Percentiles rank a stretch among this genome's conserved stretches.
phyloP scores from a whole-genome alignment of 2,113 vertebrate species.

The Neodon shergylaensis region DNA sequence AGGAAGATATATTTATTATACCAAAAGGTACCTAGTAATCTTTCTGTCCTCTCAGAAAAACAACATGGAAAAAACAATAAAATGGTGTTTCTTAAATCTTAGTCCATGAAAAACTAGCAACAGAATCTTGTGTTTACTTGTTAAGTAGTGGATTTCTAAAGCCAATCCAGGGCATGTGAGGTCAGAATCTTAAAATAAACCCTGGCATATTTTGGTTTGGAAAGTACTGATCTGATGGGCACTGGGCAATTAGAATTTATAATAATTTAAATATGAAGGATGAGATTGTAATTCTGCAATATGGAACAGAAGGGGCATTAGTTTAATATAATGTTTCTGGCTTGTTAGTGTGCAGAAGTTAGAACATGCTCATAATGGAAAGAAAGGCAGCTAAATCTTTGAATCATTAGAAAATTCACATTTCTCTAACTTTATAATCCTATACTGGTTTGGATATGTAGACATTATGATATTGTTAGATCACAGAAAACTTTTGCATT shows the following conservation, averaged over 20 bases:
- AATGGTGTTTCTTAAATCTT: neutral
- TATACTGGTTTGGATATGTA: neutral
- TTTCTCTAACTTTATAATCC: neutral
- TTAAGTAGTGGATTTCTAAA: neutral
- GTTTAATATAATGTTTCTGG: neutral
- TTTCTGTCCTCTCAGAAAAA: neutral
- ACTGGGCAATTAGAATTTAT: neutral
- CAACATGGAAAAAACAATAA: neutral
- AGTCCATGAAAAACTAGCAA: neutral
- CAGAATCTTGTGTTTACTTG: neutral
- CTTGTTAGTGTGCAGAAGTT: neutral
- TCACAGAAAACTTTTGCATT: neutral
- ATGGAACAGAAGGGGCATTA: neutral
- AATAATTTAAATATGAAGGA: neutral
- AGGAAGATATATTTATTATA: neutral
- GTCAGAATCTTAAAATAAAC: neutral
- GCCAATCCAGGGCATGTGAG: neutral
- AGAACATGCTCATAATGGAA: neutral
- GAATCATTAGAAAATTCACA: neutral
- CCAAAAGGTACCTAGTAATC: neutral
- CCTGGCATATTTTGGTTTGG: neutral
- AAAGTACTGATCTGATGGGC: neutral
- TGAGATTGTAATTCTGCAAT: neutral
- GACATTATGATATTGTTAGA: neutral
- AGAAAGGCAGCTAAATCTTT: neutral